Evolutionary conservation across 2,113 vertebrate genomes (phyloP).

Genomic region (Syngnathus typhle): DNA sequence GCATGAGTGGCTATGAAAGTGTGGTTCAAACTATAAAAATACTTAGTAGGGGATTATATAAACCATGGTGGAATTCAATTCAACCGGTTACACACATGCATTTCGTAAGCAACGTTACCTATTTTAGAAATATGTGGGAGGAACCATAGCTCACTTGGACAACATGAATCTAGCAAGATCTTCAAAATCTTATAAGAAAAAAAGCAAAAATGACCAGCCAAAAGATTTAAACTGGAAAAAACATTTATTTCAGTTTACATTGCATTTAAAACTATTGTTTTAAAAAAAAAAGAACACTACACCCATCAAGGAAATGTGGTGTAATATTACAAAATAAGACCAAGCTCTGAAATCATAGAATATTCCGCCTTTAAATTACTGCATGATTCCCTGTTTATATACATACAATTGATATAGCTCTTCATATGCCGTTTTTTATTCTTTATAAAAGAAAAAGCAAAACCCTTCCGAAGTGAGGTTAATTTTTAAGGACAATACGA

Average conservation of each 20-base stretch:
- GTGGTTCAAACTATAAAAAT: background rate
- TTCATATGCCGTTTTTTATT: conserved; percentile 72
- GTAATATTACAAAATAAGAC: conserved; percentile 91
- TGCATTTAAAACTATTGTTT: conserved; percentile 78
- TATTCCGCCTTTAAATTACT: conserved; percentile 74
- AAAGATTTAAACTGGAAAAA: conserved; percentile 61
- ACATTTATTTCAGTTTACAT: conserved; percentile 77
- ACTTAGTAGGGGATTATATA: background rate
- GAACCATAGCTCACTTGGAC: no score
- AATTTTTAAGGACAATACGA: conserved; percentile 72
- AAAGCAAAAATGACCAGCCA: conserved; percentile 2
- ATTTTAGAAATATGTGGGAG: background rate
- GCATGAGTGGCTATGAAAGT: background rate
- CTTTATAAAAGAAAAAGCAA: conserved; percentile 80
- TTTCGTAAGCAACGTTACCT: background rate
- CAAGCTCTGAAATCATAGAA: conserved; percentile 80
- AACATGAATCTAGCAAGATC: no score
- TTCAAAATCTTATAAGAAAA: background rate
- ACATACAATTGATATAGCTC: conserved; percentile 68
- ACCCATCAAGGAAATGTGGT: conserved; percentile 80
- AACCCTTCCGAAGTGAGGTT: conserved; percentile 45
- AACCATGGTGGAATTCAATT: background rate
- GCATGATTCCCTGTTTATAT: conserved; percentile 59
- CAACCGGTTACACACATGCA: background rate
- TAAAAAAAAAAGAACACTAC: conserved; percentile 76